These are phyloP conservation scores for Chelonoidis abingdonii DNA, from an alignment of 2,113 vertebrate genomes.

Conservation along the genomic window DNA sequence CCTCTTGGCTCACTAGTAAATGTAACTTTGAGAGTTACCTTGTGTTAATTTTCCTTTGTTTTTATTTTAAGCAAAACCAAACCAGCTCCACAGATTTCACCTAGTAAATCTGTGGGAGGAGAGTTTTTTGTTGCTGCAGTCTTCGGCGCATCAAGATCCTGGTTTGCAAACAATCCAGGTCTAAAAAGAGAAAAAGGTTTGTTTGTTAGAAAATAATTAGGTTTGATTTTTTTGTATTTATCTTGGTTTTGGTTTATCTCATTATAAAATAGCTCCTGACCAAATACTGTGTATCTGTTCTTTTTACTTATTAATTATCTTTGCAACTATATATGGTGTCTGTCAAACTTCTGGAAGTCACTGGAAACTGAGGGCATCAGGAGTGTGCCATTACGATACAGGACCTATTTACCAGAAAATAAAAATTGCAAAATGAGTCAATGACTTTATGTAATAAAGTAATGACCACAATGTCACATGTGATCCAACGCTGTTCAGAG, in stretches of 20 bases:
- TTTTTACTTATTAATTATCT: not conserved
- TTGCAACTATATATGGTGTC: not conserved
- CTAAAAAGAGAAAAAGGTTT: constrained; percentile 97
- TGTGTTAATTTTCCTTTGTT: constrained; percentile 52
- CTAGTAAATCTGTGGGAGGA: constrained; percentile 95
- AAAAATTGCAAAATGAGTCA: not conserved
- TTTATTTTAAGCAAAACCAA: constrained; percentile 92
- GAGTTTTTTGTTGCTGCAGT: constrained; percentile 95
- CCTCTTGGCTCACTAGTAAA: not conserved
- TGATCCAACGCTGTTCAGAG: not conserved
- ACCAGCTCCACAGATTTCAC: constrained; percentile 95
- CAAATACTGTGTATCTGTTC: not conserved
- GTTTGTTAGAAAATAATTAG: constrained; percentile 28
- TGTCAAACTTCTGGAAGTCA: not conserved
- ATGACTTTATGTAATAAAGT: not conserved
- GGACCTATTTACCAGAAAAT: not conserved
- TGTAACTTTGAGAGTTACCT: not conserved
- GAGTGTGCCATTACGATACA: fast-evolving
- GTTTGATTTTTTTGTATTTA: not conserved
- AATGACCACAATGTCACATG: not conserved
- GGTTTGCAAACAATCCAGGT: constrained; percentile 95
- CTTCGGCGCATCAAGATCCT: constrained; percentile 94
- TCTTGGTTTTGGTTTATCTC: not conserved
- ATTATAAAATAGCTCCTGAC: not conserved
- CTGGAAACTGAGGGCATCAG: fast-evolving